These are phyloP conservation scores for Escarpia spicata DNA, from an alignment of 2,888 invertebrate species.

Conservation along the genomic window DNA sequence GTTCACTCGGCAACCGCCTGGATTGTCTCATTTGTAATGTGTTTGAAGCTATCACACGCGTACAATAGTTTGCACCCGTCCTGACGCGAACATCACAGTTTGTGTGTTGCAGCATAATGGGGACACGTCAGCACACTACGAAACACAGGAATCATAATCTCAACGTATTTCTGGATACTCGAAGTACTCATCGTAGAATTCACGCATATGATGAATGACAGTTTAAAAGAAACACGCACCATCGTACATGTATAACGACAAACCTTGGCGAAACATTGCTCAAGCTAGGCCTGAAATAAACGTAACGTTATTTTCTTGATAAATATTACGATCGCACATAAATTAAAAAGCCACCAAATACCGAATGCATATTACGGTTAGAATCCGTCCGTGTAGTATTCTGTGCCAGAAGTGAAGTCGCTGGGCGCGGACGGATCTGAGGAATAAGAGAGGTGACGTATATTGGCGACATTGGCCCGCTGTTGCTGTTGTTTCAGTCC, in stretches of 20 bases:
- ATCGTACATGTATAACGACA: not conserved
- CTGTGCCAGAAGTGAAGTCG: not conserved
- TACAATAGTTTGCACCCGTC: not conserved
- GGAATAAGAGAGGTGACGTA: not conserved
- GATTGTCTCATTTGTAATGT: no score
- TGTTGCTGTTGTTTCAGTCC: not conserved
- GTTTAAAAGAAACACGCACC: not conserved
- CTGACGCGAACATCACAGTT: not conserved
- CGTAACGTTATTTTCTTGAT: not conserved
- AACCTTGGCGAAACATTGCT: not conserved
- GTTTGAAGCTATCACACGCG: not conserved
- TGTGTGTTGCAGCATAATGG: not conserved
- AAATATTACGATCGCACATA: not conserved
- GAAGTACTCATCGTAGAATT: not conserved
- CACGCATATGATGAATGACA: not conserved
- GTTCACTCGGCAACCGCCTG: no score
- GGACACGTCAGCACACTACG: not conserved
- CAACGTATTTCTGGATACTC: not conserved
- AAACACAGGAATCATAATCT: not conserved
- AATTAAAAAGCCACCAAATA: not conserved
- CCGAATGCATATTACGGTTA: not conserved
- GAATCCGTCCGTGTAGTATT: not conserved
- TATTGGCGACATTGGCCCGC: not conserved
- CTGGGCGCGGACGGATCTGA: slow-evolving; percentile 1
- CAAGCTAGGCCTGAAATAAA: not conserved